These are phyloP conservation scores for Phalloptychus januarius DNA, from an alignment of 2,797 vertebrate species.

Conservation along the genomic window DNA sequence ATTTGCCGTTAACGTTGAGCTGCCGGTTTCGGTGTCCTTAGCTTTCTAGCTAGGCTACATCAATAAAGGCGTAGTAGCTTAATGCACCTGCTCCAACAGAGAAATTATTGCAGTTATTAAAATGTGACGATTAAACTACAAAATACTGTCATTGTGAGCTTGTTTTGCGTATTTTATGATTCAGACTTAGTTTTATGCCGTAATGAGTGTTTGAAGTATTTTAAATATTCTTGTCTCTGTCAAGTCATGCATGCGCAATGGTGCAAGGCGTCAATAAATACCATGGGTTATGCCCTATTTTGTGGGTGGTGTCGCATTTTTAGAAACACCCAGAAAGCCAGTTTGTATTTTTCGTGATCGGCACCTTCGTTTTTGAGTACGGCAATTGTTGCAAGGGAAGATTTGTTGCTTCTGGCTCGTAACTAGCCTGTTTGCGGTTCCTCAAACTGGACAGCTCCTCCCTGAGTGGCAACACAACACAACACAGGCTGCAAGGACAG, in stretches of 20 bases:
- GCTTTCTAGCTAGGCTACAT: conserved; percentile 62
- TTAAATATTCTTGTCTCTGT: background rate
- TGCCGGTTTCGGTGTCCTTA: conserved; percentile 48
- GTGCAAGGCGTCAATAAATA: background rate
- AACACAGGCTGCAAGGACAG: conserved; percentile 35
- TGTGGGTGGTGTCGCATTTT: background rate
- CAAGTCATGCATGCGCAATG: background rate
- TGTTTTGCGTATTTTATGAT: background rate
- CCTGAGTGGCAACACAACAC: conserved; percentile 30
- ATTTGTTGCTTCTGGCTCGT: background rate
- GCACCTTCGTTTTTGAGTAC: background rate
- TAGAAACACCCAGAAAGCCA: background rate
- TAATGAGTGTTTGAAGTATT: background rate
- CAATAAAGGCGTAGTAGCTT: conserved; percentile 19
- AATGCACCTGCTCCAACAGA: background rate
- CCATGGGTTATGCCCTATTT: background rate
- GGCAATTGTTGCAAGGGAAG: background rate
- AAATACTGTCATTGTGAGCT: too few species aligned
- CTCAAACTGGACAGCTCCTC: conserved; percentile 53
- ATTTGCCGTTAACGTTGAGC: conserved; percentile 17
- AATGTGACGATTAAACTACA: background rate
- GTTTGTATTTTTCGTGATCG: background rate
- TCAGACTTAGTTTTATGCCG: background rate
- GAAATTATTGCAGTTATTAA: conserved; percentile 12
- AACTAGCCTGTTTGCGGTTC: conserved; percentile 28